Percentiles rank a stretch among this genome's conserved stretches.
These are phyloP conservation scores for Theocolax elegans DNA, from an alignment of 1,140 invertebrate genomes.

Conservation along the genomic window DNA sequence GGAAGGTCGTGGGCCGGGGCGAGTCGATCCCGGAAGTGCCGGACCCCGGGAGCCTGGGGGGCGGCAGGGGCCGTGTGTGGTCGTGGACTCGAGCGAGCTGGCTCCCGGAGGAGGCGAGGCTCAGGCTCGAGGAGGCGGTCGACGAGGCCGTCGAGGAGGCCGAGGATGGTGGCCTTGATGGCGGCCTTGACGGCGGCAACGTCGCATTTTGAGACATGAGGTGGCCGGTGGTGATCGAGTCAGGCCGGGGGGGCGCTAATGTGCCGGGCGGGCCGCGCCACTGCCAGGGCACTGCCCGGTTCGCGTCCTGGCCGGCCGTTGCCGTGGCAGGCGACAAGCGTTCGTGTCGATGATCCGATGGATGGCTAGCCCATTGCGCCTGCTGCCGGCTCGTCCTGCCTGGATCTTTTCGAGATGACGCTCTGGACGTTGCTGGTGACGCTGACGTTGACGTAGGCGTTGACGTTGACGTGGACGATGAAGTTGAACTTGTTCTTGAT, in stretches of 20 bases:
- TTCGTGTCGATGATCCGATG: slow-evolving; percentile 20
- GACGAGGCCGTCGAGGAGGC: slow-evolving; percentile 53
- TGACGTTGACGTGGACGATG: slow-evolving; percentile 17
- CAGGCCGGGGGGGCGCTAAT: too few relatives aligned
- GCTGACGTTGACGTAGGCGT: slow-evolving; percentile 19
- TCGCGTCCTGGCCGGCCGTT: slow-evolving; percentile 40
- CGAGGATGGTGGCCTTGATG: slow-evolving; percentile 62
- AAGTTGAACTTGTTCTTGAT: slow-evolving; percentile 10
- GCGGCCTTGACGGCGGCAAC: slow-evolving; percentile 57
- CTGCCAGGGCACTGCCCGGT: slow-evolving; percentile 4
- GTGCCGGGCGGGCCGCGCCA: slow-evolving; percentile 24
- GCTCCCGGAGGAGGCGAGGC: slow-evolving; percentile 52
- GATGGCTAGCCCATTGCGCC: slow-evolving; percentile 35
- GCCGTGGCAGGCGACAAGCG: slow-evolving; percentile 36
- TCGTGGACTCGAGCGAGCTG: slow-evolving; percentile 42
- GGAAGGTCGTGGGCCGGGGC: slow-evolving; percentile 39
- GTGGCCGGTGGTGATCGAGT: neutral
- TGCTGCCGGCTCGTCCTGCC: too few relatives aligned
- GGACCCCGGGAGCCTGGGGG: slow-evolving; percentile 52
- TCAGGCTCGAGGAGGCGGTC: slow-evolving; percentile 46
- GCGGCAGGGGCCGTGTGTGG: slow-evolving; percentile 58
- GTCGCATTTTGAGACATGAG: slow-evolving; percentile 63
- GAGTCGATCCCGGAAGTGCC: slow-evolving; percentile 51
- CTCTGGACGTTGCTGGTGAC: slow-evolving; percentile 30
- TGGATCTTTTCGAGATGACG: too few relatives aligned